These are phyloP conservation scores for Desmophyllum pertusum DNA, from an alignment of 92 coral and sea anemone genomes.

Conservation along the genomic window DNA sequence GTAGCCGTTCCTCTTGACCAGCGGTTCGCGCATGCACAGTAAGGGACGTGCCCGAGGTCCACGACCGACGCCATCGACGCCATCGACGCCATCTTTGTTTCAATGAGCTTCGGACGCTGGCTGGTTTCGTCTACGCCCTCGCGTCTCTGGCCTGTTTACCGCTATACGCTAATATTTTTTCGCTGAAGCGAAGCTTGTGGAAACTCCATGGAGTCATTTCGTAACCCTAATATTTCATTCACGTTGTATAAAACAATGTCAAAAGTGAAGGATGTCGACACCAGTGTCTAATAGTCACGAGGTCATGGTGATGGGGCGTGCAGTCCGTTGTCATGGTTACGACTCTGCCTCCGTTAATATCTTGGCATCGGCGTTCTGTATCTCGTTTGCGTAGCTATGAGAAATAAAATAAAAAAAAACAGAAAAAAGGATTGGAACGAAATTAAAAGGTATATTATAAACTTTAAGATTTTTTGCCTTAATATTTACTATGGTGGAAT, in stretches of 20 bases:
- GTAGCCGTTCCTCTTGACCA: background rate
- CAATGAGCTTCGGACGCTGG: background rate
- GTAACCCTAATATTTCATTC: background rate
- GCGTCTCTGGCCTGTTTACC: background rate
- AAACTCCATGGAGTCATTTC: background rate
- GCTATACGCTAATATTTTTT: background rate
- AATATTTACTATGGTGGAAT: too few relatives aligned
- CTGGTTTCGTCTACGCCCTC: background rate
- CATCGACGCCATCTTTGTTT: background rate
- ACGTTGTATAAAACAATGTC: background rate
- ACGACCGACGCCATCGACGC: background rate
- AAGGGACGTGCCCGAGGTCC: background rate
- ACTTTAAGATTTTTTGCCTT: too few relatives aligned
- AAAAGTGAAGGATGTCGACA: background rate
- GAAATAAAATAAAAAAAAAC: background rate
- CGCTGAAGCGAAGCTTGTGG: background rate
- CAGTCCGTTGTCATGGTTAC: slow-evolving; percentile 1
- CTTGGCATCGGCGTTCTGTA: slow-evolving; percentile 99
- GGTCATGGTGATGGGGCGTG: background rate
- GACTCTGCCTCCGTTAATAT: slow-evolving; percentile 37
- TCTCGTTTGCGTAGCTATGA: slow-evolving; percentile 83
- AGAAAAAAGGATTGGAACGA: background rate
- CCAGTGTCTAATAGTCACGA: background rate
- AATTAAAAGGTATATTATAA: background rate
- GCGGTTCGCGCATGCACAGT: background rate